Conservation (phyloP, 2,888 invertebrate genomes). For the Incurvaria masculella region DNA sequence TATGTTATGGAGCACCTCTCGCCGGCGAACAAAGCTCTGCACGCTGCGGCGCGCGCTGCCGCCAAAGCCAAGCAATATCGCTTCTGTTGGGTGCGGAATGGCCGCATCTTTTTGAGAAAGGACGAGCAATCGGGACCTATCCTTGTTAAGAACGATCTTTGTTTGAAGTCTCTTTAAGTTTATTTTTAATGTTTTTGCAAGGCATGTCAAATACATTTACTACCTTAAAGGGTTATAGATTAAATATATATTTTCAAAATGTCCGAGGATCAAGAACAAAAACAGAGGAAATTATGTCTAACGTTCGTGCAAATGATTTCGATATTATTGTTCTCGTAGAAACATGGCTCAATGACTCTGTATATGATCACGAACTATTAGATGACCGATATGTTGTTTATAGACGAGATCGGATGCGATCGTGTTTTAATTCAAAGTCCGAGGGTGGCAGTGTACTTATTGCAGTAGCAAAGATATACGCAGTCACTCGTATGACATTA, state of each 20-base stretch:
- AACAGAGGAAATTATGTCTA: background rate
- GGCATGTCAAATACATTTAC: too few species aligned
- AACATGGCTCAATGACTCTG: background rate
- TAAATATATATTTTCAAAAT: background rate
- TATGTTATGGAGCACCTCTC: slow-evolving; percentile 1
- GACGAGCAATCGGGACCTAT: background rate
- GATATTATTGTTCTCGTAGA: background rate
- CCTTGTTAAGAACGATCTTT: background rate
- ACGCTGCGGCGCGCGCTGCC: background rate
- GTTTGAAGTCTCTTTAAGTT: too few species aligned
- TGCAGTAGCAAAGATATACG: background rate
- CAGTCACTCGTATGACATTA: too few species aligned
- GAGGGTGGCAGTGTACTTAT: background rate
- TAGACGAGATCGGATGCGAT: background rate
- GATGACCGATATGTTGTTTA: background rate
- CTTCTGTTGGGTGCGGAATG: background rate
- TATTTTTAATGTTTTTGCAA: background rate
- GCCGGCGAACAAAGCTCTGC: background rate
- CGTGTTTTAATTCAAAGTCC: background rate
- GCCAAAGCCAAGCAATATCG: background rate
- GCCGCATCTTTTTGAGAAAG: background rate
- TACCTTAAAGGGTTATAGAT: too few species aligned
- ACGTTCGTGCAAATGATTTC: background rate
- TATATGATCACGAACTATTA: background rate
- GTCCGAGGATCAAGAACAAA: background rate